phyloP scores from a whole-genome alignment of 1,140 invertebrate species.

The Zeugodacus cucurbitae region DNA sequence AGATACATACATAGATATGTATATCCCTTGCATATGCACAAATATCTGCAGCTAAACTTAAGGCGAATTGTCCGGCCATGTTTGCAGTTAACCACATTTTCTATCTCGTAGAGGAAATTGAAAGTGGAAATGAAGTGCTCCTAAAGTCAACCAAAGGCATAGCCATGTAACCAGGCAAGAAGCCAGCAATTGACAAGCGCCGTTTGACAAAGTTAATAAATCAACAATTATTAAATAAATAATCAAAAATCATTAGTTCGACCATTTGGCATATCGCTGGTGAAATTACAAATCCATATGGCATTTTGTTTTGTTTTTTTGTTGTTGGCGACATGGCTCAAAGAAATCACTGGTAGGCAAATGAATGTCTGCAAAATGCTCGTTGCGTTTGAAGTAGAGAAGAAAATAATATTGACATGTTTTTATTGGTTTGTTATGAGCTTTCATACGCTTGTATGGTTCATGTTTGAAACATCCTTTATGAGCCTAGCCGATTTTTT shows the following conservation, averaged over 20 bases:
- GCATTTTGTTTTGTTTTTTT: not conserved
- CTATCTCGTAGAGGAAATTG: not conserved
- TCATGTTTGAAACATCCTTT: no score
- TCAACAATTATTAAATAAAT: no score
- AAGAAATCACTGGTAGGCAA: no score
- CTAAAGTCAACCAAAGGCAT: not conserved
- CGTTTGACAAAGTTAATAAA: not conserved
- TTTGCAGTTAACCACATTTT: not conserved
- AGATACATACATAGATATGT: not conserved
- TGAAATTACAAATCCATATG: not conserved
- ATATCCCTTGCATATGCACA: not conserved
- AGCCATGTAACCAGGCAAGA: not conserved
- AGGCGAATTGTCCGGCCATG: no score
- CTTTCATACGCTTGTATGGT: no score
- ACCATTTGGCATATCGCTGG: not conserved
- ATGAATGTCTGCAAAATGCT: no score
- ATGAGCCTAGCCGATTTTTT: no score
- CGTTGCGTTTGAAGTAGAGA: not conserved
- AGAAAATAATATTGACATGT: no score
- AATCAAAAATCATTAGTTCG: not conserved
- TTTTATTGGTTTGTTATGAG: no score
- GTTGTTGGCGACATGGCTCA: not conserved
- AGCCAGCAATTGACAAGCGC: no score
- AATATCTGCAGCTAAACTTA: no score
- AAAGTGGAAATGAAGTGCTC: not conserved